phyloP scores from a whole-genome alignment of 2,113 vertebrate genomes.

The Hippocampus zosterae region DNA sequence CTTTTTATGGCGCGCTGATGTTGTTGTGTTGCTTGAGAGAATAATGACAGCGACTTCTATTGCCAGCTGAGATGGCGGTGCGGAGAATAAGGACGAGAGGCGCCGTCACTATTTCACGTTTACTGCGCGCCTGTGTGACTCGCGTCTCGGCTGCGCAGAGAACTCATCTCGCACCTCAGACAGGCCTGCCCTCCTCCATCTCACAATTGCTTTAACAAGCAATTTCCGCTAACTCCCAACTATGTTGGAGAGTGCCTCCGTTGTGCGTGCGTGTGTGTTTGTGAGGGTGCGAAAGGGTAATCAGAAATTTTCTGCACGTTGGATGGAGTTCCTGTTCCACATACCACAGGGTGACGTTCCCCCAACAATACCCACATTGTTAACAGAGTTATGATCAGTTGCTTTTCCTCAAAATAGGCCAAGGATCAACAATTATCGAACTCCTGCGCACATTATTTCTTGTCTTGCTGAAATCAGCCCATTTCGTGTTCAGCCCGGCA shows the following conservation, averaged over 20 bases:
- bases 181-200: slow-evolving; percentile 39
- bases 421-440: no score
- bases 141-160: slow-evolving; percentile 18
- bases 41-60: not conserved
- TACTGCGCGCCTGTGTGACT: slow-evolving; percentile 9
- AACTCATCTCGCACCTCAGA: slow-evolving; percentile 40
- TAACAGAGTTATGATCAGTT: no score
- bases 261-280: not conserved
- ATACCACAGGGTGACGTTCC: no score
- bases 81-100: slow-evolving; percentile 10
- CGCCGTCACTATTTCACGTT: slow-evolving; percentile 29
- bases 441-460: no score
- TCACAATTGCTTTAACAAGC: slow-evolving; percentile 49
- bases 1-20: not conserved
- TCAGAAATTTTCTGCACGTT: no score
- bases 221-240: slow-evolving; percentile 43
- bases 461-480: no score
- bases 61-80: not conserved
- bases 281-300: no score
- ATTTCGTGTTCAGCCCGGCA: no score
- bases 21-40: not conserved
- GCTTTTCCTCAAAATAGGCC: no score
- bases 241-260: not conserved
- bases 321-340: no score
- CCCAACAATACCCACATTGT: no score